Base-by-base conservation (phyloP, 2,113 vertebrate genomes). In the Sceloporus undulatus region DNA sequence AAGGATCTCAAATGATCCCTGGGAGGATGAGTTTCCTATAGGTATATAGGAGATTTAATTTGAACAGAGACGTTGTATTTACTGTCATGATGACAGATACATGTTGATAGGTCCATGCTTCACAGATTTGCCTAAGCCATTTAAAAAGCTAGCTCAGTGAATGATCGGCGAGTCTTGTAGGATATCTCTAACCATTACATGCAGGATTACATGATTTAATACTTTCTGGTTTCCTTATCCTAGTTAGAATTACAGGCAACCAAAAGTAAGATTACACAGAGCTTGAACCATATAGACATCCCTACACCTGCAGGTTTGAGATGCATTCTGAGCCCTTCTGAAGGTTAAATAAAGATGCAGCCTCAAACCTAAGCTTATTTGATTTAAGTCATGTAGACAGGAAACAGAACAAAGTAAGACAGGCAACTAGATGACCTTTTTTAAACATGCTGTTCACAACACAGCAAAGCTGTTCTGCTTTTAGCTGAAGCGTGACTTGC, bases 401-500 rank as follows among this genome's bases (percentile, higher is more conserved):
- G 92, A 93, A 91, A 90, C 4, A 85, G 90, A 90, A 89, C 1
- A 75, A 92, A 77, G 16, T 70, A 88, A 86, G 42, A 73, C 86
- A 91, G 70, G 27, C 92, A 88, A 62, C 38, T 77, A 87, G 75
- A 90, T 29, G 94, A 79, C 4, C 59, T 23, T 21, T 73, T 86
- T 91, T 87, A 23, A 86, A 90, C 25, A 82, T 52, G 59, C 25
- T 84, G 82, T 70, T 66, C 88, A 86, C 62, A 94, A 38, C 52
- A 68, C 7, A 48, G 87, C 85, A 52, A 42, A 73, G 66, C n/a
- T 40, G 56, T 92, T 92, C 91, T 89, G 76, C 90, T 88, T 95
- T 95, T 90, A 92, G 88, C 87, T 75, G 85, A 94, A 94, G 92
- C 3, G 4, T 92, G 88, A 92, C 59, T 90, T 84, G 87, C 27